Percentiles rank a stretch among this genome's conserved stretches.
Conservation (phyloP, 2,888 invertebrate species). For the Drosophila melanocephala region DNA sequence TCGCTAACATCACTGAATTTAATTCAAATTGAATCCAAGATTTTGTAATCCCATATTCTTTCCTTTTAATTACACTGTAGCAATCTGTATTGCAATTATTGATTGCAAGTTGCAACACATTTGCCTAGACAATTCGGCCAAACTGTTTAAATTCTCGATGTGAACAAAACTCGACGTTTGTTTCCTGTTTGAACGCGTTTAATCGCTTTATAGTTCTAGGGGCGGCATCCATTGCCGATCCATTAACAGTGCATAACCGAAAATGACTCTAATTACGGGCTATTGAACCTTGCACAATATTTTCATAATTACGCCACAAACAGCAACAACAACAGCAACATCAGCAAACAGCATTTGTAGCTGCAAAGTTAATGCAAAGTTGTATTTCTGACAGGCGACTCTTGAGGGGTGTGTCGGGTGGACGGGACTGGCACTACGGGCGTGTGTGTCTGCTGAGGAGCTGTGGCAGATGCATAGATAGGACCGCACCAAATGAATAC, state of each 20-base stretch:
- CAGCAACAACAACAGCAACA: conserved; percentile 21
- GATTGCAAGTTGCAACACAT: conserved; percentile 10
- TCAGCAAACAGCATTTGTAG: conserved; percentile 13
- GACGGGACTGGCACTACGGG: not conserved
- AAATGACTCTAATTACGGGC: conserved; percentile 63
- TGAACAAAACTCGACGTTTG: conserved; percentile 33
- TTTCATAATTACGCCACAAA: conserved; percentile 73
- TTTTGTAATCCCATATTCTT: not conserved
- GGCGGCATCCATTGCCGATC: conserved; percentile 8
- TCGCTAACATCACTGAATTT: not conserved
- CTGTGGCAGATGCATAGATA: conserved; percentile 50
- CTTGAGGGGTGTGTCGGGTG: not conserved
- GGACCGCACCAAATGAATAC: conserved; percentile 46
- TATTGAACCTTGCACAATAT: conserved; percentile 79
- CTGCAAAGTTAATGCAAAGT: conserved; percentile 49
- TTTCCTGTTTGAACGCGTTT: conserved; percentile 31
- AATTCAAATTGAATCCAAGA: not conserved
- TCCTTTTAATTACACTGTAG: not conserved
- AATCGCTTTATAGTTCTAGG: conserved; percentile 11
- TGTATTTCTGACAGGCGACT: conserved; percentile 9
- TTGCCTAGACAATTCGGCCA: not conserved
- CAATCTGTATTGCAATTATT: not conserved
- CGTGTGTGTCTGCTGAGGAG: conserved; percentile 20
- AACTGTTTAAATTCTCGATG: conserved; percentile 17
- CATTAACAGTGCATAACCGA: conserved; percentile 47